A percentile compares a stretch with the other conserved stretches of the same genome.
Evolutionary conservation across 1,140 invertebrate genomes (phyloP).

Genomic region (Euschistus heros): DNA sequence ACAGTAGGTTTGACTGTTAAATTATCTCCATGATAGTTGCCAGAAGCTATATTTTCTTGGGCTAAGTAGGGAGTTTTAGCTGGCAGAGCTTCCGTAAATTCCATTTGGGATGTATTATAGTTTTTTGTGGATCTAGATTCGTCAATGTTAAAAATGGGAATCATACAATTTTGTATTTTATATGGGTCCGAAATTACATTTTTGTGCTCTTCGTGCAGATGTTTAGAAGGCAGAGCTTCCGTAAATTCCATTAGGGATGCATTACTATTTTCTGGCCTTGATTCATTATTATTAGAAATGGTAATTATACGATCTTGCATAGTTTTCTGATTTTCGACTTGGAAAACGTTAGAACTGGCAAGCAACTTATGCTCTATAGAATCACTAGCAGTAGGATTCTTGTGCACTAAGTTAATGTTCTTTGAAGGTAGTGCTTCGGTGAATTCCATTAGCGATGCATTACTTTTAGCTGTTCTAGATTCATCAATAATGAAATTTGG

Average conservation of each 20-base stretch:
- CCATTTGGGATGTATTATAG: background rate
- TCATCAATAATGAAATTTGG: too few relatives aligned
- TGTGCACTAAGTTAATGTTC: too few relatives aligned
- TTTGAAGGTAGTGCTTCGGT: too few relatives aligned
- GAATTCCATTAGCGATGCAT: too few relatives aligned
- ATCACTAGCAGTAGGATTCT: too few relatives aligned
- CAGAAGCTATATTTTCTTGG: background rate
- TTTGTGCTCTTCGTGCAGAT: background rate
- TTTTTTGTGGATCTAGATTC: background rate
- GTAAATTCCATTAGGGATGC: background rate
- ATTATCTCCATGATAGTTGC: background rate
- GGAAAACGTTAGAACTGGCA: too few relatives aligned
- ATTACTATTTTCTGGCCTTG: background rate
- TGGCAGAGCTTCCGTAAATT: background rate
- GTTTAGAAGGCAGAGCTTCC: background rate
- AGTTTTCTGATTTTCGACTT: too few relatives aligned
- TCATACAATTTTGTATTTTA: background rate
- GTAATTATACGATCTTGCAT: too few relatives aligned
- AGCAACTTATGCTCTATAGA: too few relatives aligned
- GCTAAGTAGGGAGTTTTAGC: background rate
- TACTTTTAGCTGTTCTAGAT: too few relatives aligned
- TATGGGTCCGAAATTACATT: background rate
- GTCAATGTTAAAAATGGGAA: background rate
- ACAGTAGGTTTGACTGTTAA: too few relatives aligned
- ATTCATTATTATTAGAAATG: too few relatives aligned